Evolutionary conservation across 2,797 vertebrate genomes (phyloP).

Genomic region (Ptychadena robeensis): DNA sequence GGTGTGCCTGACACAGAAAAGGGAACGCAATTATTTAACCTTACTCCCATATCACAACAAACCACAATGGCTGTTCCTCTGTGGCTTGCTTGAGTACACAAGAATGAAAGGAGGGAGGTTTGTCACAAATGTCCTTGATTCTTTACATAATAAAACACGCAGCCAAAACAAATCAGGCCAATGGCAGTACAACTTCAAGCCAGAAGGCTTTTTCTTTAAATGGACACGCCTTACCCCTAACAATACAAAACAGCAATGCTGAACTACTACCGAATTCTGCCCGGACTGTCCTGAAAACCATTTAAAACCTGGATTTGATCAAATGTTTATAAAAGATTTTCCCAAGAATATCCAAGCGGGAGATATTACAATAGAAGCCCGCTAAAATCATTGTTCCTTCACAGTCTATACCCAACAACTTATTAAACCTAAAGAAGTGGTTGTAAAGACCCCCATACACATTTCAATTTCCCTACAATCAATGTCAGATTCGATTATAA

Average conservation of each 20-base stretch:
- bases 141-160: background rate
- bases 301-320: background rate
- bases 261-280: slow-evolving; percentile 58
- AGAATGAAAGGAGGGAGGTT: background rate
- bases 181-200: slow-evolving; percentile 53
- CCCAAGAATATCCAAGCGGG: too few species aligned
- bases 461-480: too few species aligned
- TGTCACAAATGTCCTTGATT: background rate
- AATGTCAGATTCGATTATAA: too few species aligned
- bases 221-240: background rate
- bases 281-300: slow-evolving; percentile 60
- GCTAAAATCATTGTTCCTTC: too few species aligned
- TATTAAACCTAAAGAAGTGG: too few species aligned
- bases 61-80: background rate
- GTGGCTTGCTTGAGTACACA: slow-evolving; percentile 7
- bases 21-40: background rate
- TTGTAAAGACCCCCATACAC: too few species aligned
- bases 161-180: slow-evolving; percentile 67
- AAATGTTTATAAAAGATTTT: too few species aligned
- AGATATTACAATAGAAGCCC: too few species aligned
- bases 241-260: slow-evolving; percentile 76
- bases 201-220: slow-evolving; percentile 63
- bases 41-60: slow-evolving; percentile 8
- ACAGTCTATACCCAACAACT: too few species aligned
- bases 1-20: background rate